phyloP scores from a whole-genome alignment of 2,113 vertebrate species.

The Nicator chloris region DNA sequence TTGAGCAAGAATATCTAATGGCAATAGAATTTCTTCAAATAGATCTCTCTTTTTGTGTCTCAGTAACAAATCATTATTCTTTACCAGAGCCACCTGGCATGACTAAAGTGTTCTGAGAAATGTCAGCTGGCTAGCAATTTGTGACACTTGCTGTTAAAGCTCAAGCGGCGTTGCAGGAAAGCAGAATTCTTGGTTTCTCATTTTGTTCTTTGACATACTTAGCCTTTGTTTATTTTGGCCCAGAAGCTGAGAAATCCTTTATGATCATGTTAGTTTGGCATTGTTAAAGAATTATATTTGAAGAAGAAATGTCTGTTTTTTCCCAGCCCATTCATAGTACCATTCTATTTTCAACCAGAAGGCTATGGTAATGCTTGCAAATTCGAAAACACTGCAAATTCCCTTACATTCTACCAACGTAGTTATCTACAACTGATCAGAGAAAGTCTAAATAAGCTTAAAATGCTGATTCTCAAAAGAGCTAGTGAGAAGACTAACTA shows the following conservation, averaged over 20 bases:
- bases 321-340: background rate
- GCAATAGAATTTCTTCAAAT: background rate
- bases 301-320: background rate
- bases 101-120: background rate
- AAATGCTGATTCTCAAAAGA: background rate
- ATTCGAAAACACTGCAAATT: background rate
- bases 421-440: background rate
- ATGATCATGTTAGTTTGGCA: background rate
- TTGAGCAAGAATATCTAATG: background rate
- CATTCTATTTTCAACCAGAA: background rate
- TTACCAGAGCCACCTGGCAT: conserved; percentile 14
- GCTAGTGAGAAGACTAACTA: background rate
- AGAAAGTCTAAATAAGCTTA: background rate
- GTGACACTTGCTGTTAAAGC: background rate
- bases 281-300: background rate
- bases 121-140: conserved; percentile 28
- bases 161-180: background rate
- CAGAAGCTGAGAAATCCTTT: background rate
- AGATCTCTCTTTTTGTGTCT: background rate
- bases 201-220: background rate
- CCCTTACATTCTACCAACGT: background rate
- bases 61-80: conserved; percentile 12
- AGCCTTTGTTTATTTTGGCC: background rate
- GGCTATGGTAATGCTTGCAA: background rate
- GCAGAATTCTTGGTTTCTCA: background rate